Evolutionary conservation across 2,113 vertebrate species (phyloP).

Genomic region (Melospiza georgiana): DNA sequence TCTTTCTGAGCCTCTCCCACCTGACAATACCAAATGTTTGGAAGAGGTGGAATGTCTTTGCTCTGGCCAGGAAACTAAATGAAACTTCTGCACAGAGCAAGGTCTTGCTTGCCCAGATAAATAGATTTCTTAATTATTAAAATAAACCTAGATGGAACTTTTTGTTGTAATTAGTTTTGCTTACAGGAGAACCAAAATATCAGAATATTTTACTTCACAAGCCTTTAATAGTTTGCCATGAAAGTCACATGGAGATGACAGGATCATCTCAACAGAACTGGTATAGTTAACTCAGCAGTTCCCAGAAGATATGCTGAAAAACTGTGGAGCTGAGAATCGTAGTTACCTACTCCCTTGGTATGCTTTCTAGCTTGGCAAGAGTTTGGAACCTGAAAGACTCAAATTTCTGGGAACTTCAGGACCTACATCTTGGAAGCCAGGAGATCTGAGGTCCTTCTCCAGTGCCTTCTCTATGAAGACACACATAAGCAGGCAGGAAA

Average conservation of each 20-base stretch:
- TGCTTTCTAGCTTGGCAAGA: background rate
- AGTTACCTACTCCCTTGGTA: background rate
- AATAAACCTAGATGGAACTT: background rate
- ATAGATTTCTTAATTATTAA: background rate
- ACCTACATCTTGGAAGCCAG: background rate
- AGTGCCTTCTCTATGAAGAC: background rate
- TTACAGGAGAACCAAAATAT: background rate
- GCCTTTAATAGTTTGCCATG: background rate
- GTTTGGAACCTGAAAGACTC: background rate
- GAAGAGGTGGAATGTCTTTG: background rate
- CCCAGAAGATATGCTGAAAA: background rate
- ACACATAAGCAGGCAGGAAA: background rate
- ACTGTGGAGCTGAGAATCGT: background rate
- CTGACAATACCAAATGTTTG: background rate
- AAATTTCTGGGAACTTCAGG: background rate
- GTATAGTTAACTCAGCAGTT: background rate
- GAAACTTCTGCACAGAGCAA: background rate
- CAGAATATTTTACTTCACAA: background rate
- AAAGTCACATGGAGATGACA: background rate
- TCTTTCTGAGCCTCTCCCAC: background rate
- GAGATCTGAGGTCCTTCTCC: background rate
- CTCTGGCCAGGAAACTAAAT: background rate
- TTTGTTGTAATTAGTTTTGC: background rate
- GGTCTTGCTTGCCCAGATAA: background rate
- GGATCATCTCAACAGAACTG: rapidly evolving